These are phyloP conservation scores for Clistopyga incitator DNA, from an alignment of 2,888 invertebrate genomes.

Conservation along the genomic window DNA sequence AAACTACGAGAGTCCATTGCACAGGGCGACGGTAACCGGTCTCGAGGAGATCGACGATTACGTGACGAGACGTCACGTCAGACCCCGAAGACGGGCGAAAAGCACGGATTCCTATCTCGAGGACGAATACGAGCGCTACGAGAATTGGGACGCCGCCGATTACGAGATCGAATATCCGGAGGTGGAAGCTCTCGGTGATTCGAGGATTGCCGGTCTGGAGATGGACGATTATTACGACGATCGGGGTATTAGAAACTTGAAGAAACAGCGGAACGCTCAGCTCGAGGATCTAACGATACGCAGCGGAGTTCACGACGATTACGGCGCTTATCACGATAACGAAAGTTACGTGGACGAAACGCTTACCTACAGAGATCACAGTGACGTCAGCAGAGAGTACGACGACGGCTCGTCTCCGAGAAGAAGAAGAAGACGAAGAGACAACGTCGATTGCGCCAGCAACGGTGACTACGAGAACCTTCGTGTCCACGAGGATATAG, in stretches of 20 bases:
- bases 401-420: constrained; percentile 59
- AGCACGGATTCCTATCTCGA: constrained; percentile 79
- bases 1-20: constrained; percentile 40
- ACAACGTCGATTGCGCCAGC: constrained; percentile 29
- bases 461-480: constrained; percentile 74
- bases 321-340: constrained; percentile 46
- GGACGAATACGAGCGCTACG: constrained; percentile 71
- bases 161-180: constrained; percentile 74
- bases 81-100: constrained; percentile 75
- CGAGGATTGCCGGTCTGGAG: constrained; percentile 58
- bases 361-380: constrained; percentile 42
- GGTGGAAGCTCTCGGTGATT: constrained; percentile 72
- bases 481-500: constrained; percentile 62
- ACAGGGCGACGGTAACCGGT: constrained; percentile 29
- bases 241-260: constrained; percentile 17
- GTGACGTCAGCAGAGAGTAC: constrained; percentile 16
- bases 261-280: constrained; percentile 59
- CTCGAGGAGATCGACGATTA: constrained; percentile 43
- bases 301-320: not conserved
- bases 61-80: constrained; percentile 51
- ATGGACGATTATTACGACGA: constrained; percentile 68
- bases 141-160: constrained; percentile 57
- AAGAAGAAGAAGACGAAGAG: constrained; percentile 68
- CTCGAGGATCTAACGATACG: constrained; percentile 7
- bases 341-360: constrained; percentile 47